Conservation (phyloP, 2,113 vertebrate genomes). For the Miniopterus natalensis region DNA sequence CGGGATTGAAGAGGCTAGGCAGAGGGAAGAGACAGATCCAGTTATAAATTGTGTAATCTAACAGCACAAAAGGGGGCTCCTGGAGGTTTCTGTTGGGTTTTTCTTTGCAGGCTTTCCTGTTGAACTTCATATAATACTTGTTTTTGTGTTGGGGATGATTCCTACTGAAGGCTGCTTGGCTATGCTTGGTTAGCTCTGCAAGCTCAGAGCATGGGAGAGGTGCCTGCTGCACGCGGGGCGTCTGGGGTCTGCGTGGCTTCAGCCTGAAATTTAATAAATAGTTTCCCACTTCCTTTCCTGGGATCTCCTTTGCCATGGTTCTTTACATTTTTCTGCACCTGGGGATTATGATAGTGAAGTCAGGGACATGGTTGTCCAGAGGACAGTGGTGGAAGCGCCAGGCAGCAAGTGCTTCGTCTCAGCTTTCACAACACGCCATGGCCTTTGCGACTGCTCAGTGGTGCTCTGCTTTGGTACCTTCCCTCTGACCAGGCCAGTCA, state of each 20-base stretch:
- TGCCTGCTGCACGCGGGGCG: neutral
- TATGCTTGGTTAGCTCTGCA: neutral
- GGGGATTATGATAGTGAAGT: neutral
- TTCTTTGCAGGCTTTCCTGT: neutral
- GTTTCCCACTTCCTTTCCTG: neutral
- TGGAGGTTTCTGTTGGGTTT: neutral
- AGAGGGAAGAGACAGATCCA: neutral
- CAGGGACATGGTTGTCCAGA: neutral
- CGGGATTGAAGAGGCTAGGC: neutral
- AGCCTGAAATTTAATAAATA: neutral
- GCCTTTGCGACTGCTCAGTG: neutral
- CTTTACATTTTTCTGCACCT: neutral
- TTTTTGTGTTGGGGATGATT: neutral
- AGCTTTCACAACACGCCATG: fast-evolving
- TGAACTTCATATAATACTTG: neutral
- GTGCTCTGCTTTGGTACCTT: neutral
- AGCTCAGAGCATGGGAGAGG: neutral
- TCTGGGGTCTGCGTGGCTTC: neutral
- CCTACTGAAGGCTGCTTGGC: neutral
- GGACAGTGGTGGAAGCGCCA: neutral
- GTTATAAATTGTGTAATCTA: neutral
- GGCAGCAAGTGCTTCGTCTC: neutral
- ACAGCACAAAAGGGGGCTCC: neutral
- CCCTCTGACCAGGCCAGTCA: neutral
- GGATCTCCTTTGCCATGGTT: neutral